Evolutionary conservation across 1,140 invertebrate genomes (phyloP).

Genomic region (Drosophila nannoptera): DNA sequence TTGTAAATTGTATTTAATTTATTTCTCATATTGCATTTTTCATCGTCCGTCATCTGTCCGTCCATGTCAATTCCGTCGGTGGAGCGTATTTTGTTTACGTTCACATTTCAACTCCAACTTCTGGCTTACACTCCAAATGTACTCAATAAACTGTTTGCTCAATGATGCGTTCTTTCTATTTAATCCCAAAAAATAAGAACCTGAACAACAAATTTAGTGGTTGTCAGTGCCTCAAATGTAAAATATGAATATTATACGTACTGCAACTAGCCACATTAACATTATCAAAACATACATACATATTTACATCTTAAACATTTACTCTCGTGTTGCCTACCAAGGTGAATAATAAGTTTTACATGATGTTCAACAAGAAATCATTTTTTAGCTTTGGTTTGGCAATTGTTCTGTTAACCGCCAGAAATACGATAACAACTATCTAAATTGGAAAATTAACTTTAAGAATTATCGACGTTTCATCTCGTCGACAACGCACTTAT

Average conservation of each 20-base stretch:
- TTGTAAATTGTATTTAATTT: conserved; percentile 9
- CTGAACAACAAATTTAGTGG: too few relatives aligned
- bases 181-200: background rate
- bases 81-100: conserved; percentile 18
- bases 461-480: too few relatives aligned
- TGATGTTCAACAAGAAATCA: background rate
- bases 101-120: conserved; percentile 12
- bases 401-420: too few relatives aligned
- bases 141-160: conserved; percentile 24
- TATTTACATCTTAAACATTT: background rate
- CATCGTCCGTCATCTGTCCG: conserved; percentile 6
- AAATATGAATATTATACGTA: background rate
- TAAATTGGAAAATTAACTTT: too few relatives aligned
- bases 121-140: conserved; percentile 8
- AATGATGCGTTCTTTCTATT: background rate
- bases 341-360: conserved; percentile 2
- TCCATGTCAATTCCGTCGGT: conserved; percentile 10
- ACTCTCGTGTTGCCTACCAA: conserved; percentile 3
- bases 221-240: background rate
- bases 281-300: background rate
- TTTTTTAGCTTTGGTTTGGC: background rate
- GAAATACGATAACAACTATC: too few relatives aligned
- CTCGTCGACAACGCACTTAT: too few relatives aligned
- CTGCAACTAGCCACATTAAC: background rate
- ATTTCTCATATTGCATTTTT: conserved; percentile 19